A percentile compares a stretch with the other conserved stretches of the same genome.
Conservation (phyloP, 1,140 invertebrate species). For the Drosophila sechellia region DNA sequence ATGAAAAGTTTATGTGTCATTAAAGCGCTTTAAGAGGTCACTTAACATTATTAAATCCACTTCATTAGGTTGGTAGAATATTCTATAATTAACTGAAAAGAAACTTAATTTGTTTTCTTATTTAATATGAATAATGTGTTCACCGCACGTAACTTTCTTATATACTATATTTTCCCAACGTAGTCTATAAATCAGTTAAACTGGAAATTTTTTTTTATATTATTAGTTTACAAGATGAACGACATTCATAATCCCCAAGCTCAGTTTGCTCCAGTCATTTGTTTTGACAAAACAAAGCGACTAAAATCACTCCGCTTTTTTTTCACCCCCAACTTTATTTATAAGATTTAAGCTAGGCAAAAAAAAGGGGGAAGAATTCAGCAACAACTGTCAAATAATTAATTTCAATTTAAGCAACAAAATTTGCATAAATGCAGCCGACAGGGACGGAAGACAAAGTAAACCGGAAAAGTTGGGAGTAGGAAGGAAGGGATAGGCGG, state of each 20-base stretch:
- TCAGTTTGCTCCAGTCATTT: conserved; percentile 42
- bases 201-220: background rate
- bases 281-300: conserved; percentile 49
- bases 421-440: conserved; percentile 75
- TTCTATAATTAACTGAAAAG: too few species aligned
- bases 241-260: conserved; percentile 18
- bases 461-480: conserved; percentile 30
- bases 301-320: conserved; percentile 1
- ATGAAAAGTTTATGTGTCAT: too few species aligned
- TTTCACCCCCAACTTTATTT: conserved; percentile 46
- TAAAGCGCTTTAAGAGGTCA: too few species aligned
- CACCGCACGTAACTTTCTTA: too few species aligned
- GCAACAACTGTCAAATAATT: conserved; percentile 81
- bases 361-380: conserved; percentile 24
- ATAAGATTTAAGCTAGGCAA: conserved; percentile 46
- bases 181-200: too few species aligned
- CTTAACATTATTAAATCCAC: too few species aligned
- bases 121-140: too few species aligned
- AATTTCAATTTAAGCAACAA: conserved; percentile 81
- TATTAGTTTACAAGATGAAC: conserved; percentile 24
- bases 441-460: conserved; percentile 6
- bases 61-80: too few species aligned
- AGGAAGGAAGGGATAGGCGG: conserved; percentile 17
- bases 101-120: too few species aligned
- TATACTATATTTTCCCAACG: too few species aligned